Conservation (phyloP, 2,113 vertebrate genomes). For the Alectura lathami region DNA sequence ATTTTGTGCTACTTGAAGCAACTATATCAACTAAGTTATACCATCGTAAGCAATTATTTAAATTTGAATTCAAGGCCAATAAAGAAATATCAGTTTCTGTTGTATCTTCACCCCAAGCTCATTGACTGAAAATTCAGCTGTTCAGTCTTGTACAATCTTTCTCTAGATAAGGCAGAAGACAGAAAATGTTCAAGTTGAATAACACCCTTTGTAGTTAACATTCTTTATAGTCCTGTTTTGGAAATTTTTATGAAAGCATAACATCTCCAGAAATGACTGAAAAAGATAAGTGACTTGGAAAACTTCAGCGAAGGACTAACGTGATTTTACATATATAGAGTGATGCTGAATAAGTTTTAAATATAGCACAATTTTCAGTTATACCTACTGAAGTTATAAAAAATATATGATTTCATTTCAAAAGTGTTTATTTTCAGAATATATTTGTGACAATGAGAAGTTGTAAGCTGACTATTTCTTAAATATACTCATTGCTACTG, state of each 20-base stretch:
- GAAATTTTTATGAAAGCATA: neutral
- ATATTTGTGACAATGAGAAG: neutral
- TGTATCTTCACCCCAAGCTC: neutral
- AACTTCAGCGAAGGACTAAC: neutral
- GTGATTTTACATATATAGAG: neutral
- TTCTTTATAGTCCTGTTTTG: neutral
- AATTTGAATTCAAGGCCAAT: neutral
- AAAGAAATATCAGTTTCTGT: neutral
- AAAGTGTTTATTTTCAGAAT: neutral
- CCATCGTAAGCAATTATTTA: neutral
- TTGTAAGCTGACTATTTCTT: neutral
- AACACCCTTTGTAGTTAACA: neutral
- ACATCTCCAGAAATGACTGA: neutral
- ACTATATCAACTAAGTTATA: neutral
- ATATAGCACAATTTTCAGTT: neutral
- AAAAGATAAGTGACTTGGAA: neutral
- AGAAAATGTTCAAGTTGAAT: neutral
- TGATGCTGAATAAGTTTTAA: neutral
- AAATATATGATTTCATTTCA: neutral
- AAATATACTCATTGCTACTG: neutral
- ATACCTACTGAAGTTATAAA: neutral
- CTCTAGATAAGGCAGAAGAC: neutral
- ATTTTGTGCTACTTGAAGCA: neutral
- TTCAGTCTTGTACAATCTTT: neutral
- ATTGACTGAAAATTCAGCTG: neutral